A percentile compares a stretch with the other conserved stretches of the same genome.
Conservation (phyloP, 2,113 vertebrate genomes). For the Tetrax tetrax region DNA sequence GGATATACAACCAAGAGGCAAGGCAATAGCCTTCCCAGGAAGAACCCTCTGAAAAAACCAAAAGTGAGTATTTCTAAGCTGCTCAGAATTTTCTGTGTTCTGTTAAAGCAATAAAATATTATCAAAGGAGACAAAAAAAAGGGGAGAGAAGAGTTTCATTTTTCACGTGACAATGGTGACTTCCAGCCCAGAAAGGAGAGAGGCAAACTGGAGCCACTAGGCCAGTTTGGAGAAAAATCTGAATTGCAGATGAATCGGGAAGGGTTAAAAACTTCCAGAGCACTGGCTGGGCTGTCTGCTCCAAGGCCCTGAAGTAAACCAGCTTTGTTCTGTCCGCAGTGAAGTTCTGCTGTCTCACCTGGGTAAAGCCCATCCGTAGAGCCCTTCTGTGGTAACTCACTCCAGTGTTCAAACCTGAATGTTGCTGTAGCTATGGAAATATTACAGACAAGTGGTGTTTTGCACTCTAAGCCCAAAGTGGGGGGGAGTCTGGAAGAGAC, state of each 20-base stretch:
- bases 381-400: background rate
- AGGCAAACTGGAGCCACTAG: background rate
- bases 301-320: background rate
- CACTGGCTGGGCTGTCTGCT: background rate
- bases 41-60: background rate
- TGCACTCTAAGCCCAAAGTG: background rate
- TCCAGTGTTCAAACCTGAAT: rapidly evolving
- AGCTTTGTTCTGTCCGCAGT: background rate
- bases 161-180: rapidly evolving
- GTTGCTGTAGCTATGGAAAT: background rate
- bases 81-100: background rate
- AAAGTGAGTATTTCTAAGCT: background rate
- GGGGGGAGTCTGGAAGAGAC: background rate
- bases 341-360: background rate
- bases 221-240: background rate
- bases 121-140: background rate
- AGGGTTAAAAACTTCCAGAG: background rate
- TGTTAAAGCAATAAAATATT: background rate
- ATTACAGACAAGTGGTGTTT: rapidly evolving
- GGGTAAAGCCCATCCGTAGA: background rate
- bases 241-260: background rate
- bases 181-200: background rate
- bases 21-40: background rate
- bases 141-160: background rate
- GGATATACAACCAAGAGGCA: rapidly evolving